Conservation (phyloP, 2,888 invertebrate species). For the Timema cristinae region DNA sequence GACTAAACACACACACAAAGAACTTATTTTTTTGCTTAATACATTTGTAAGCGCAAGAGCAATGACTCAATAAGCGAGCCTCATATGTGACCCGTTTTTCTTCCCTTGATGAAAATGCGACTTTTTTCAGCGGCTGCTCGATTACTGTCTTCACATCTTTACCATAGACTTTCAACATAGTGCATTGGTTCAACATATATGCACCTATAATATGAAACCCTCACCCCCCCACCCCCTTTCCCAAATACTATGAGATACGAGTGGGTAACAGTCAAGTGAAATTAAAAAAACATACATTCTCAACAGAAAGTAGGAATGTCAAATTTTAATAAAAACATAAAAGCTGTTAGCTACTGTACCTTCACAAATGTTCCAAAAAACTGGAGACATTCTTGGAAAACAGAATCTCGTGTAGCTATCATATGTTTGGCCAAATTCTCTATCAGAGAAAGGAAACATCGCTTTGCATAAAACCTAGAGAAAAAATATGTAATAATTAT, state of each 20-base stretch:
- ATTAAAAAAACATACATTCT: too few relatives aligned
- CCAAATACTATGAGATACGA: too few relatives aligned
- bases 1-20: too few relatives aligned
- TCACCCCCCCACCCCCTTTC: too few relatives aligned
- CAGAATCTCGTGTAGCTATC: conserved; percentile 80
- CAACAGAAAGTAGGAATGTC: neutral
- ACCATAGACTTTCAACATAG: conserved; percentile 68
- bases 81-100: conserved; percentile 90
- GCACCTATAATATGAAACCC: too few relatives aligned
- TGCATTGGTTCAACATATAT: too few relatives aligned
- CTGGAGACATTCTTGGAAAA: conserved; percentile 79
- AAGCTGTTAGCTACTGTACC: conserved; percentile 42
- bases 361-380: conserved; percentile 91
- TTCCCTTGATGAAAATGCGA: conserved; percentile 63
- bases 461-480: conserved; percentile 78
- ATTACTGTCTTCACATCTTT: conserved; percentile 77
- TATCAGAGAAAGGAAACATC: conserved; percentile 89
- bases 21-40: conserved; percentile 17
- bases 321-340: neutral
- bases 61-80: conserved; percentile 76
- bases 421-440: conserved; percentile 89
- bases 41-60: conserved; percentile 61
- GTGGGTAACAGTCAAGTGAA: too few relatives aligned
- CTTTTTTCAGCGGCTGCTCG: conserved; percentile 74
- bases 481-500: too few relatives aligned